Evolutionary conservation across 1,140 invertebrate genomes (phyloP).

Genomic region (Aphelinus certus): DNA sequence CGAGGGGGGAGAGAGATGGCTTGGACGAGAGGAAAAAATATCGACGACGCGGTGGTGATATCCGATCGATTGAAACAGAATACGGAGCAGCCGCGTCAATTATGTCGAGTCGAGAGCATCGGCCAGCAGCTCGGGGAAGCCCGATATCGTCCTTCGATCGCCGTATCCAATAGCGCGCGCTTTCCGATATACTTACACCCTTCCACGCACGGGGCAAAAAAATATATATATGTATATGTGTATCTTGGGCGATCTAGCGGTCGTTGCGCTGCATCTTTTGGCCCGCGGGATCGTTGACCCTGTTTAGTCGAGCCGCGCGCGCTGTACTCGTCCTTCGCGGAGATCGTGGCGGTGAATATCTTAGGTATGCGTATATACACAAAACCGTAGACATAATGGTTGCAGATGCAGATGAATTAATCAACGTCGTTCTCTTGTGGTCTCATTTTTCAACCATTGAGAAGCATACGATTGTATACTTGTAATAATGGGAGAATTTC

Average conservation of each 20-base stretch:
- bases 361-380: not conserved
- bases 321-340: not conserved
- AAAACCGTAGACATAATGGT: not conserved
- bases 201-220: too few species aligned
- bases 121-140: not conserved
- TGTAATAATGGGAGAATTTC: too few species aligned
- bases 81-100: not conserved
- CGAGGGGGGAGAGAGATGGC: too few species aligned
- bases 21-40: too few species aligned
- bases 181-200: too few species aligned
- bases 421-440: not conserved
- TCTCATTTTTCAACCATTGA: too few species aligned
- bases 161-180: not conserved
- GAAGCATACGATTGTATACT: too few species aligned
- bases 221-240: not conserved
- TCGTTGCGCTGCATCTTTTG: not conserved
- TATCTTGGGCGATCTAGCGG: not conserved
- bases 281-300: slow-evolving; percentile 5
- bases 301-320: not conserved
- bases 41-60: not conserved
- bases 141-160: not conserved
- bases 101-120: slow-evolving; percentile 1
- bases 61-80: not conserved
- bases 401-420: not conserved
- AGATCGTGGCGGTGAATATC: not conserved